Evolutionary conservation across 2,113 vertebrate species (phyloP).

Genomic region (Argyrosomus japonicus): DNA sequence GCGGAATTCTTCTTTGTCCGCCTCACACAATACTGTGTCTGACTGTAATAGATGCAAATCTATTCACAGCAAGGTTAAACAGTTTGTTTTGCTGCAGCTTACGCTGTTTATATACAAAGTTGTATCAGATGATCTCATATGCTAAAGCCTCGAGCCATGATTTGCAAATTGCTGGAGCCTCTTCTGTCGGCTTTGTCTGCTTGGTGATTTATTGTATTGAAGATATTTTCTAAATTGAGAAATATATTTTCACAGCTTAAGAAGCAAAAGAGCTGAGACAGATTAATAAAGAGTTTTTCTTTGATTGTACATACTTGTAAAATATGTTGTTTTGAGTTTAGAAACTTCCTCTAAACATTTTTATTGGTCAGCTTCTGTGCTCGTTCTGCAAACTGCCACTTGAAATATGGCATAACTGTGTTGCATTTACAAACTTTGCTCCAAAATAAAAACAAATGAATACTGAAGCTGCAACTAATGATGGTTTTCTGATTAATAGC

Average conservation of each 20-base stretch:
- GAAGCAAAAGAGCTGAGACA: not conserved
- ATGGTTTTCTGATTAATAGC: not conserved
- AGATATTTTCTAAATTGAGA: constrained; percentile 44
- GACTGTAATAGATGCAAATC: constrained; percentile 78
- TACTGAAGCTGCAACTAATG: no score
- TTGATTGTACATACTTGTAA: not conserved
- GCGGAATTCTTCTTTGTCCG: constrained; percentile 65
- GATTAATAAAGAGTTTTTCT: not conserved
- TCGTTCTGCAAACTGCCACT: not conserved
- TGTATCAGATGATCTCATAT: constrained; percentile 62
- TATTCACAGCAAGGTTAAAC: constrained; percentile 76
- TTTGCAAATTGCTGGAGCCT: constrained; percentile 18
- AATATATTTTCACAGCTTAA: constrained; percentile 26
- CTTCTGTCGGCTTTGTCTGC: constrained; percentile 56
- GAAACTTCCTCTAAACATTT: constrained; percentile 2
- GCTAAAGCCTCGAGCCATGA: constrained; percentile 35
- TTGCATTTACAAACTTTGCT: not conserved
- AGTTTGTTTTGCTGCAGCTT: constrained; percentile 77
- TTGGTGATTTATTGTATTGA: constrained; percentile 49
- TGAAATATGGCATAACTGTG: not conserved
- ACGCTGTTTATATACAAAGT: constrained; percentile 70
- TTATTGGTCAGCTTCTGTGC: not conserved
- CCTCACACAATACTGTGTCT: constrained; percentile 53
- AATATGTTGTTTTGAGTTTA: not conserved
- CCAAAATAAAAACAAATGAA: not conserved